Percentiles rank a stretch among this genome's conserved stretches.
These are phyloP conservation scores for Otus sunia DNA, from an alignment of 2,113 vertebrate genomes.

Conservation along the genomic window DNA sequence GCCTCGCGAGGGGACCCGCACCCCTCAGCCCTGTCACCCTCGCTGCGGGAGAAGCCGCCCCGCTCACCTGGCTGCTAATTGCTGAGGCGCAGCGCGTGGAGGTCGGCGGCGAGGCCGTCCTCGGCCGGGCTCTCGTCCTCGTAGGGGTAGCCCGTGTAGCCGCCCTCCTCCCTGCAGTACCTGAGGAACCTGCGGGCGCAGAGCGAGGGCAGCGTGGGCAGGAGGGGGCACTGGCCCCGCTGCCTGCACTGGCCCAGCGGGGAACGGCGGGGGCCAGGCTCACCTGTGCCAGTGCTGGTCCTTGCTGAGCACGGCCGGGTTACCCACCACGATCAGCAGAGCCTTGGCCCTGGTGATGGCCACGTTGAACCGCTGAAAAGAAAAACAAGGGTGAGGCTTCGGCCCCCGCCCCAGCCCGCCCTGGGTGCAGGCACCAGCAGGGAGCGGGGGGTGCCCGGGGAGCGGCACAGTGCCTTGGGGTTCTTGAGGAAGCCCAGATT, in stretches of 20 bases:
- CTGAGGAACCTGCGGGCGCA: constrained; percentile 76
- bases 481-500: constrained; percentile 92
- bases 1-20: not conserved
- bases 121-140: not conserved
- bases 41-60: constrained; percentile 51
- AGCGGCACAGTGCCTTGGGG: constrained; percentile 77
- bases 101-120: not conserved
- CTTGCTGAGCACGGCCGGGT: constrained; percentile 80
- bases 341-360: constrained; percentile 92
- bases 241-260: not conserved
- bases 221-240: not conserved
- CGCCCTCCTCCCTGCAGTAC: constrained; percentile 77
- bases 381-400: not conserved
- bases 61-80: constrained; percentile 51
- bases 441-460: not conserved
- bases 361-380: constrained; percentile 89
- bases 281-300: constrained; percentile 84
- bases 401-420: not conserved
- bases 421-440: not conserved
- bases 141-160: constrained; percentile 74
- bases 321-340: constrained; percentile 90
- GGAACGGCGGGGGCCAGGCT: not conserved
- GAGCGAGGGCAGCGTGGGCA: not conserved
- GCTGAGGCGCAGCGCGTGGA: constrained; percentile 38
- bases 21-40: not conserved